These are phyloP conservation scores for Siphlonurus alternatus DNA, from an alignment of 2,888 invertebrate species.

Conservation along the genomic window DNA sequence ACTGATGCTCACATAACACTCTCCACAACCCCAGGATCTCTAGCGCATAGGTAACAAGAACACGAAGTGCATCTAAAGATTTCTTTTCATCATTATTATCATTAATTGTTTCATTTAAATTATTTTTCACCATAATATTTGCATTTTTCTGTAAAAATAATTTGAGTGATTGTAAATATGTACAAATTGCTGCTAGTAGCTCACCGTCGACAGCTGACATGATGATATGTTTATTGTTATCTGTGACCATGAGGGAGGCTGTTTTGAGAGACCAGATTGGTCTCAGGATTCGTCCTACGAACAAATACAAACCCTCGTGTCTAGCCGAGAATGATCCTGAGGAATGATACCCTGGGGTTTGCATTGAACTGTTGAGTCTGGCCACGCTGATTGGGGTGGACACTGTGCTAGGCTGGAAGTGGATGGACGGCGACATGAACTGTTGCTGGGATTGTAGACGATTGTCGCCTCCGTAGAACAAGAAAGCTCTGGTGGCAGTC, in stretches of 20 bases:
- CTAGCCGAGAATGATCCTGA: slow-evolving; percentile 52
- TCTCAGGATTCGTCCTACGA: slow-evolving; percentile 70
- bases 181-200: background rate
- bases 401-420: slow-evolving; percentile 16
- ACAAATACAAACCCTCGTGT: slow-evolving; percentile 86
- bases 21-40: slow-evolving; percentile 81
- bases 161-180: background rate
- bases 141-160: background rate
- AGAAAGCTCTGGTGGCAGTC: slow-evolving; percentile 83
- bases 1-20: slow-evolving; percentile 80
- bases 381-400: slow-evolving; percentile 16
- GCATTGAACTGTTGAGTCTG: slow-evolving; percentile 2
- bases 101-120: background rate
- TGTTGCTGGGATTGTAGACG: background rate
- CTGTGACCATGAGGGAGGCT: slow-evolving; percentile 38
- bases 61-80: slow-evolving; percentile 57
- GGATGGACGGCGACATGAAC: slow-evolving; percentile 5
- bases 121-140: background rate
- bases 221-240: slow-evolving; percentile 30
- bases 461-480: slow-evolving; percentile 73
- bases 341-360: background rate
- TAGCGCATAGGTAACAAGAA: slow-evolving; percentile 49
- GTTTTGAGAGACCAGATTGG: slow-evolving; percentile 77
- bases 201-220: background rate
- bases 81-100: slow-evolving; percentile 43